Conservation (phyloP, 2,113 vertebrate genomes). For the Potamarius usumacintae region DNA sequence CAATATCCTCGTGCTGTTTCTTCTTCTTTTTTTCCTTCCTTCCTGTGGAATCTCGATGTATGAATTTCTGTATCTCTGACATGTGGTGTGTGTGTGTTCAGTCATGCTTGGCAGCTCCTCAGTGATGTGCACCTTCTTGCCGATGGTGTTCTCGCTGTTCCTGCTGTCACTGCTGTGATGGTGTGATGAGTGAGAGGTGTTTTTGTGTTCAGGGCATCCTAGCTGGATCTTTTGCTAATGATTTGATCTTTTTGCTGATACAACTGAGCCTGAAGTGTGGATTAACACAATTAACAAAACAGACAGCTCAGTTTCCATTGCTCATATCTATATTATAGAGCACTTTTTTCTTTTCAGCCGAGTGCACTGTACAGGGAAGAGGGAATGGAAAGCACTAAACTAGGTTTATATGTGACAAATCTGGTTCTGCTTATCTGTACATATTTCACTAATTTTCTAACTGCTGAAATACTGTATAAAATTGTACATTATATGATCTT, state of each 20-base stretch:
- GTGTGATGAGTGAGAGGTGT: constrained; percentile 52
- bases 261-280: constrained; percentile 38
- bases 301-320: constrained; percentile 29
- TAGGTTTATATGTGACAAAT: background rate
- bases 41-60: constrained; percentile 4
- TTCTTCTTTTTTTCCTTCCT: constrained; percentile 64
- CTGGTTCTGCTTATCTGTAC: constrained; percentile 24
- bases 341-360: constrained; percentile 7
- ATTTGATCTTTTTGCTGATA: constrained; percentile 36
- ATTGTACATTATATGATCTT: constrained; percentile 37
- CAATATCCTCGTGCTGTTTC: constrained; percentile 57
- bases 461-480: constrained; percentile 37
- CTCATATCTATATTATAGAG: constrained; percentile 18
- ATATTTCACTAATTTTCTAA: constrained; percentile 45
- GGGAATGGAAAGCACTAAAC: background rate
- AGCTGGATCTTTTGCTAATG: constrained; percentile 48
- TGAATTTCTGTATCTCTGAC: constrained; percentile 61
- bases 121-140: constrained; percentile 82
- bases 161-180: constrained; percentile 87
- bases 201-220: constrained; percentile 55
- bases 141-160: constrained; percentile 85
- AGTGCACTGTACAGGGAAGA: constrained; percentile 8
- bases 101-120: constrained; percentile 86
- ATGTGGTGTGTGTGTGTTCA: constrained; percentile 65
- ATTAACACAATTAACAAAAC: constrained; percentile 41